Conservation (phyloP, 2,113 vertebrate genomes). For the Bagarius yarrelli region DNA sequence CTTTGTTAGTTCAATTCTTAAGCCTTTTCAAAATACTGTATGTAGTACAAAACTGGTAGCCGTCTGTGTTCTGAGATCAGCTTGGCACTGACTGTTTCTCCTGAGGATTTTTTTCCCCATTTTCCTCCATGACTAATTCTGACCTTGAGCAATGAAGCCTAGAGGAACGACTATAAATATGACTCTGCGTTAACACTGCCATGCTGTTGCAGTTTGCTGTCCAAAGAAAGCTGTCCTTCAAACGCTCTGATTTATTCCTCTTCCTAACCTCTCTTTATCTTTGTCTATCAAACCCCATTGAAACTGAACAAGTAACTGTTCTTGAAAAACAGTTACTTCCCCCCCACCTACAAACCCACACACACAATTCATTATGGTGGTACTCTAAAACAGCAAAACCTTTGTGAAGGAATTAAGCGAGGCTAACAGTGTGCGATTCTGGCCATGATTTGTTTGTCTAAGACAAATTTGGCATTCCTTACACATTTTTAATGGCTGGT, state of each 20-base stretch:
- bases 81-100: neutral
- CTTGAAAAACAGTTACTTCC: no score
- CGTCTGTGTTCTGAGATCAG: neutral
- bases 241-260: neutral
- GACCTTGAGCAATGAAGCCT: constrained; percentile 33
- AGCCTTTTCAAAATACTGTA: neutral
- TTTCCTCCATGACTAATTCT: constrained; percentile 29
- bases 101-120: neutral
- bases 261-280: neutral
- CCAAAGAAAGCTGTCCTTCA: constrained; percentile 34
- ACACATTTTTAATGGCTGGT: no score
- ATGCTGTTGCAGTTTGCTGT: constrained; percentile 12
- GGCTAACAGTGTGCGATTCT: no score
- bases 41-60: neutral
- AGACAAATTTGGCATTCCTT: no score
- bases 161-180: constrained; percentile 32
- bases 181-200: constrained; percentile 11
- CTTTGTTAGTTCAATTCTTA: neutral
- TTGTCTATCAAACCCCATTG: neutral
- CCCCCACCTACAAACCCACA: no score
- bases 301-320: neutral
- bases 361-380: no score
- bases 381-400: no score
- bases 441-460: no score
- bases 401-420: no score